These are phyloP conservation scores for Phoxinus phoxinus DNA, from an alignment of 2,113 vertebrate species.

Conservation along the genomic window DNA sequence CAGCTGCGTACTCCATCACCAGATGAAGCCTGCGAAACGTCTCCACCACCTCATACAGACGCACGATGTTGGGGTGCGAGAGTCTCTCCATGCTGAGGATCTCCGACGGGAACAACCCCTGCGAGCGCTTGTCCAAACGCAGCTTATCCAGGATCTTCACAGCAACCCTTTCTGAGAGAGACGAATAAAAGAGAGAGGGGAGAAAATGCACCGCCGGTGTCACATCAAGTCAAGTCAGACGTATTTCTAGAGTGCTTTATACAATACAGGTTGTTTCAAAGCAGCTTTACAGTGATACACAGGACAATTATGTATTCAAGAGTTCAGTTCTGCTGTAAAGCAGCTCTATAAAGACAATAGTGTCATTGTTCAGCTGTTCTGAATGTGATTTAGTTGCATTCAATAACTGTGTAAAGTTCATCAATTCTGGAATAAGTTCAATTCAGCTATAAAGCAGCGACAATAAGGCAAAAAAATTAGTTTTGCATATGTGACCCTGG, in stretches of 20 bases:
- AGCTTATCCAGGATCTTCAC: constrained; percentile 77
- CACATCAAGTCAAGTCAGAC: background rate
- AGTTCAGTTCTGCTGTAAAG: too few relatives aligned
- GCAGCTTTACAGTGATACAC: too few relatives aligned
- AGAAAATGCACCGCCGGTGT: background rate
- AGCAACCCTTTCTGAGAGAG: constrained; percentile 74
- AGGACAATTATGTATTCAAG: too few relatives aligned
- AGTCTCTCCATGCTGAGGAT: constrained; percentile 77
- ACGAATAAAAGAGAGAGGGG: background rate
- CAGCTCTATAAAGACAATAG: too few relatives aligned
- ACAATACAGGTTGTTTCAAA: background rate
- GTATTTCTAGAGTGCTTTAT: too few relatives aligned
- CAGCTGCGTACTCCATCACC: constrained; percentile 77
- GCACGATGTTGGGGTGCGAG: constrained; percentile 76
- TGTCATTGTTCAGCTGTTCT: too few relatives aligned
- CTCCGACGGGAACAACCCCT: constrained; percentile 67
- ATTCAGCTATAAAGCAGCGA: too few relatives aligned
- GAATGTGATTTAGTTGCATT: too few relatives aligned
- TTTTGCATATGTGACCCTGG: background rate
- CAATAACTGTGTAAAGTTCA: too few relatives aligned
- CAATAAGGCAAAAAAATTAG: too few relatives aligned
- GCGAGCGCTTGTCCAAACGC: constrained; percentile 61
- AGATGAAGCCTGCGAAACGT: constrained; percentile 72
- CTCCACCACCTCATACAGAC: constrained; percentile 78
- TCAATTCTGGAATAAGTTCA: too few relatives aligned